phyloP scores from a whole-genome alignment of 1,140 invertebrate species.

The Diploscapter pachys region DNA sequence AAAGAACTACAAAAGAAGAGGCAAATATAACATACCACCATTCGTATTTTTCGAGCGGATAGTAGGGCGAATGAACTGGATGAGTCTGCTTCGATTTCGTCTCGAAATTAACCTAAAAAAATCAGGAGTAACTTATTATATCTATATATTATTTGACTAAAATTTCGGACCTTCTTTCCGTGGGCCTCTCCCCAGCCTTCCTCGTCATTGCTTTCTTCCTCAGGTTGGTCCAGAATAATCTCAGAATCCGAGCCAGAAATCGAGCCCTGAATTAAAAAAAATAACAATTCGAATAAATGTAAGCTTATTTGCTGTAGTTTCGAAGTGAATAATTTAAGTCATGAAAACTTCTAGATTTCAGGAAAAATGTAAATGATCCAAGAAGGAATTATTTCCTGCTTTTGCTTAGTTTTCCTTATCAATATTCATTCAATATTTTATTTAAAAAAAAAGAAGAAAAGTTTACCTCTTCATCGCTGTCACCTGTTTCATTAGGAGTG shows the following conservation, averaged over 20 bases:
- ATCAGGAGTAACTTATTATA: not conserved
- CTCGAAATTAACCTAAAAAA: conserved; percentile 69
- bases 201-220: conserved; percentile 66
- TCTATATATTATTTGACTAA: conserved; percentile 2
- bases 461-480: no score
- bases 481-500: no score
- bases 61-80: conserved; percentile 89
- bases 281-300: conserved; percentile 7
- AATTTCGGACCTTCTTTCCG: not conserved
- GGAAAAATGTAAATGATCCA: no score
- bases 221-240: conserved; percentile 63
- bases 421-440: no score
- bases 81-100: conserved; percentile 90
- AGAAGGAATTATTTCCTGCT: no score
- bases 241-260: conserved; percentile 45
- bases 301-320: conserved; percentile 54
- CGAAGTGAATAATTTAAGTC: no score
- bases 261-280: not conserved
- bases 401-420: no score
- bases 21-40: conserved; percentile 82
- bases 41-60: conserved; percentile 93
- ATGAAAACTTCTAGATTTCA: no score
- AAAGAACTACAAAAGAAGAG: no score
- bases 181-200: conserved; percentile 45
- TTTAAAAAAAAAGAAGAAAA: no score